phyloP scores from a whole-genome alignment of 1,140 invertebrate genomes.

The Phenacoccus solenopsis region DNA sequence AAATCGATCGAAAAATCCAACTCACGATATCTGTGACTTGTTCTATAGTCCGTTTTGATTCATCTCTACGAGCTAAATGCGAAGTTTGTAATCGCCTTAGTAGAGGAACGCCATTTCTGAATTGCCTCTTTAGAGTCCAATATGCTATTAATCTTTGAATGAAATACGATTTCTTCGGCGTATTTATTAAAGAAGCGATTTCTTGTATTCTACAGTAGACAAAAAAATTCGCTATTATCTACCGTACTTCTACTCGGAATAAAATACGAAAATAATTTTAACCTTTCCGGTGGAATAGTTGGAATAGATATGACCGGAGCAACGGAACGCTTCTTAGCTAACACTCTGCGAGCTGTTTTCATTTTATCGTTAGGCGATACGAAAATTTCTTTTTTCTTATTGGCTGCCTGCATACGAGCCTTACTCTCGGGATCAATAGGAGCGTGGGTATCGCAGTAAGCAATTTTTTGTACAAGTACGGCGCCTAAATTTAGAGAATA shows the following conservation, averaged over 20 bases:
- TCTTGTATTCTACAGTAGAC: conserved; percentile 49
- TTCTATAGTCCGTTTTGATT: conserved; percentile 23
- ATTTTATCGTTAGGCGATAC: conserved; percentile 46
- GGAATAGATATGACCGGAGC: conserved; percentile 86
- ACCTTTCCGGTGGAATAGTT: conserved; percentile 76
- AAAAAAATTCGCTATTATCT: too few species aligned
- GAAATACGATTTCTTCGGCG: conserved; percentile 69
- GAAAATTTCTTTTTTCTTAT: not conserved
- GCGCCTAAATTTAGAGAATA: conserved; percentile 51
- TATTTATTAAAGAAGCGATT: conserved; percentile 55
- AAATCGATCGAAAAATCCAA: conserved; percentile 13
- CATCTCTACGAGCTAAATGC: conserved; percentile 31
- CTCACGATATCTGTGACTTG: conserved; percentile 28
- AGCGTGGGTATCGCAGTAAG: conserved; percentile 89
- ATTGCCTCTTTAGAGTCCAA: conserved; percentile 93
- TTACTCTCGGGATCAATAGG: conserved; percentile 53
- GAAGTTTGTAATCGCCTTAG: conserved; percentile 67
- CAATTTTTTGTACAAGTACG: conserved; percentile 79
- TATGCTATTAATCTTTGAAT: conserved; percentile 78
- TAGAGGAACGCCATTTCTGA: conserved; percentile 88
- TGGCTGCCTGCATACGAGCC: conserved; percentile 21
- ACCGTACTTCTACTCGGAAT: conserved; percentile 19
- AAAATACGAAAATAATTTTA: not conserved
- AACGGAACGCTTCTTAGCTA: conserved; percentile 73
- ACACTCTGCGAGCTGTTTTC: conserved; percentile 61